Evolutionary conservation across 2,797 vertebrate species (phyloP), one percentile per base, ranked within the genome.

Genomic region (Trachops cirrhosus): DNA sequence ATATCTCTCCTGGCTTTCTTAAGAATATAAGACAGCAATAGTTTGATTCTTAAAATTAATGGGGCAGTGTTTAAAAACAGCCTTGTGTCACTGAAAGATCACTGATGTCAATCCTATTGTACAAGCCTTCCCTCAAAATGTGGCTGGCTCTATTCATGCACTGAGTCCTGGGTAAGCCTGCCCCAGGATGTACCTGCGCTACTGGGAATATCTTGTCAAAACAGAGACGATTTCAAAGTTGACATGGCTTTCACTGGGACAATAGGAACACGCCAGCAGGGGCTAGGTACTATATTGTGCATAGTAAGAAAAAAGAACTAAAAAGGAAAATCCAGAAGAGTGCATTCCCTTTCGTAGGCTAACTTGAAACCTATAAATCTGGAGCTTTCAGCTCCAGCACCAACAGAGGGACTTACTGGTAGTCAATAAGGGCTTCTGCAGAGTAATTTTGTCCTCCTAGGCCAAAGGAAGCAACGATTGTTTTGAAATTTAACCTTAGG

Each of bases 401-500:
- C 37, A 80, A 10, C 48, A 54, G 44, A 7, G 70, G 37, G 54
- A 78, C 8, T 62, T 62, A 62, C 26, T 2, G 15, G 70, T 74
- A 74, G 16, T 73, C 48, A 80, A 15, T 41, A 73, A 94, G 41
- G 52, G 59, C 32, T 91, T 95, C 93, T 85, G 39, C 57, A 71
- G 92, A 95, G 39, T 68, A 71, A 52, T 48, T 86, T 74, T 26
- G 64, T 86, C n/a, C 29, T 83, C 5, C 41, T 71, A 78, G 89
- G 29, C 19, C n/a, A 86, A 84, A 95, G 24, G 39, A 93, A 71
- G 34, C 59, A 83, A 70, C 87, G 83, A 73, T 41, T 37, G 54
- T 85, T 92, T 87, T 93, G 73, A 83, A 80, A 85, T 87, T 71
- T 86, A 89, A 71, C 68, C 32, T 87, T 74, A 78, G 26, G 15